phyloP scores from a whole-genome alignment of 2,888 invertebrate species.

The Drosophila cracens region DNA sequence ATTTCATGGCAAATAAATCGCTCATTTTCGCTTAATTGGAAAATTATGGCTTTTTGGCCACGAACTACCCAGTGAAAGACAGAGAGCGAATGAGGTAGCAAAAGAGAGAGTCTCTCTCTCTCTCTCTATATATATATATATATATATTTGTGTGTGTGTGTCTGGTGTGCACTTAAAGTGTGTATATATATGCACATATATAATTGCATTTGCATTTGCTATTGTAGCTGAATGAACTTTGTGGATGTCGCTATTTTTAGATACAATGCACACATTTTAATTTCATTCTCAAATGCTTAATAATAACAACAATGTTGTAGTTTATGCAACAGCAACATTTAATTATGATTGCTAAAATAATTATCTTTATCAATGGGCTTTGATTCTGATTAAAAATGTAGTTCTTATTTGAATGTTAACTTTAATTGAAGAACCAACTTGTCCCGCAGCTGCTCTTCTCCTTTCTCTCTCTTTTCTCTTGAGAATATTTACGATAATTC shows the following conservation, averaged over 20 bases:
- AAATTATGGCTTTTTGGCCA: constrained; percentile 84
- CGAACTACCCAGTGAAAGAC: constrained; percentile 31
- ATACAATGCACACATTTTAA: constrained; percentile 41
- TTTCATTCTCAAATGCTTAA: constrained; percentile 20
- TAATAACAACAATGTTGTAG: constrained; percentile 14
- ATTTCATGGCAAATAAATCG: constrained; percentile 86
- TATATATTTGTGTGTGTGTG: too few relatives aligned
- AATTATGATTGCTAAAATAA: neutral
- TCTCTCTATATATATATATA: neutral
- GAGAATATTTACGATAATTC: too few relatives aligned
- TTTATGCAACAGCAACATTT: neutral
- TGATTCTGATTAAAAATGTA: neutral
- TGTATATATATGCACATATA: constrained; percentile 2
- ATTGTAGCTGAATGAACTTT: constrained; percentile 42
- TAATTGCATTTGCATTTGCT: constrained; percentile 54
- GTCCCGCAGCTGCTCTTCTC: too few relatives aligned
- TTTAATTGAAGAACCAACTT: neutral
- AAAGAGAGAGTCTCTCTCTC: neutral
- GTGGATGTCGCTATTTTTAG: constrained; percentile 37
- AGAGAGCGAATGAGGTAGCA: neutral
- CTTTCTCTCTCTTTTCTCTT: neutral
- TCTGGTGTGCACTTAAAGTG: neutral
- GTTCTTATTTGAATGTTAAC: neutral
- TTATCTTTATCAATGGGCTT: neutral
- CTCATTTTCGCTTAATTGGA: constrained; percentile 85